Conservation (phyloP, 2,113 vertebrate genomes). For the Ploceus nigricollis region DNA sequence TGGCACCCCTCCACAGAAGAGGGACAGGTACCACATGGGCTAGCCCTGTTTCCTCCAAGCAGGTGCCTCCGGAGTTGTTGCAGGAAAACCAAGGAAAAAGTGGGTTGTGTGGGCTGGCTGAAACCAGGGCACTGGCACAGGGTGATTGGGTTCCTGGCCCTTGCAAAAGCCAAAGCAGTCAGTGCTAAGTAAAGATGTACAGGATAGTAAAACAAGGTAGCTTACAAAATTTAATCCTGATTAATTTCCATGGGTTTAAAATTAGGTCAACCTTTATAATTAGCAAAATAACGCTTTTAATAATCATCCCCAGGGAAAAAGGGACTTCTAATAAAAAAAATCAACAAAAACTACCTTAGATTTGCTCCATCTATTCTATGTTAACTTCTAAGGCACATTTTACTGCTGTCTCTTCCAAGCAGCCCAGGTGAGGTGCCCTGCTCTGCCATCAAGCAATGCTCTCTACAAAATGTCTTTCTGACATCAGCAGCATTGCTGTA, state of each 20-base stretch:
- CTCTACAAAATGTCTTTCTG: neutral
- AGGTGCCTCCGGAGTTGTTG: accelerated
- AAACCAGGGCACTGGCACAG: neutral
- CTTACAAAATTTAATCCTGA: neutral
- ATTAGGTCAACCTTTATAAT: neutral
- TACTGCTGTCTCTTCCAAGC: neutral
- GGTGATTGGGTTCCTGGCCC: neutral
- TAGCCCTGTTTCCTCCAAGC: neutral
- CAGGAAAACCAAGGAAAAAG: neutral
- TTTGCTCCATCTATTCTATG: neutral
- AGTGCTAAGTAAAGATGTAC: accelerated
- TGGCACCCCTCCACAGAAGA: neutral
- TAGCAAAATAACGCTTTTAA: neutral
- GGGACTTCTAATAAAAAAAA: neutral
- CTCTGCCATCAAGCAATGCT: neutral
- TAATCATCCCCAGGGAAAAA: neutral
- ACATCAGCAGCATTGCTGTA: neutral
- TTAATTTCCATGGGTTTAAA: neutral
- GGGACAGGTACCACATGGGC: accelerated
- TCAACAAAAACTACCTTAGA: neutral
- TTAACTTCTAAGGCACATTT: neutral
- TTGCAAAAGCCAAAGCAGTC: neutral
- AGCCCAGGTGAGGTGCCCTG: neutral
- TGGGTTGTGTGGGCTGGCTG: neutral
- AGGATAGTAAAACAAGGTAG: neutral